Conservation (phyloP, 1,140 invertebrate genomes). For the Aricia agestis region DNA sequence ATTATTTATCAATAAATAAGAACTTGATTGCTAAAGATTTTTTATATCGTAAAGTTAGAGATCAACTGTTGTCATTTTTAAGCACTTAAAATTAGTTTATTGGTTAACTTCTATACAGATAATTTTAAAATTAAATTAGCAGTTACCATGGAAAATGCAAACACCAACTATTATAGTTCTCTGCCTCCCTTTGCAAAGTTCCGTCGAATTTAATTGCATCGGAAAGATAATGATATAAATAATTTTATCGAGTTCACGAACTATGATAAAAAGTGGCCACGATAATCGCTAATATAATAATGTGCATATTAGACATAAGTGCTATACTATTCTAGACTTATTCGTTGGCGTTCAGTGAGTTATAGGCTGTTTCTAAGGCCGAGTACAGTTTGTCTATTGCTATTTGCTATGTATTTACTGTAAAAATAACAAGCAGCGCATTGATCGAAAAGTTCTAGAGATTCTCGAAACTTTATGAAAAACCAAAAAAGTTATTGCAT, state of each 20-base stretch:
- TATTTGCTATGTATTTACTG: background rate
- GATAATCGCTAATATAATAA: background rate
- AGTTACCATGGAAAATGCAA: background rate
- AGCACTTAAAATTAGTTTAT: background rate
- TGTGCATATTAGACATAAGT: conserved; percentile 7
- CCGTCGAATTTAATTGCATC: no score
- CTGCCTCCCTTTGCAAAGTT: background rate
- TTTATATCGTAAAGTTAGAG: background rate
- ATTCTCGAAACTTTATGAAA: background rate
- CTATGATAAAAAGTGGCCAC: background rate
- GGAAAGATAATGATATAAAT: no score
- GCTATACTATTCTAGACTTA: background rate
- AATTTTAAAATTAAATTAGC: background rate
- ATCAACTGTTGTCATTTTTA: background rate
- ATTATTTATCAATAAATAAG: background rate
- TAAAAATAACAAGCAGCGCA: background rate
- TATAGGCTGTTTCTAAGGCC: conserved; percentile 5
- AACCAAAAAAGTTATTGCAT: background rate
- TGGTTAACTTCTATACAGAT: conserved; percentile 22
- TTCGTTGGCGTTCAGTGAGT: background rate
- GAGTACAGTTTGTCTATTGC: background rate
- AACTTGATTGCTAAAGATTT: background rate
- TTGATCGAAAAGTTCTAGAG: background rate
- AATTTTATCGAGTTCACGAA: background rate
- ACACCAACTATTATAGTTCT: background rate